Conservation (phyloP, 2,888 invertebrate species). For the Eueremaeus valkanovi region DNA sequence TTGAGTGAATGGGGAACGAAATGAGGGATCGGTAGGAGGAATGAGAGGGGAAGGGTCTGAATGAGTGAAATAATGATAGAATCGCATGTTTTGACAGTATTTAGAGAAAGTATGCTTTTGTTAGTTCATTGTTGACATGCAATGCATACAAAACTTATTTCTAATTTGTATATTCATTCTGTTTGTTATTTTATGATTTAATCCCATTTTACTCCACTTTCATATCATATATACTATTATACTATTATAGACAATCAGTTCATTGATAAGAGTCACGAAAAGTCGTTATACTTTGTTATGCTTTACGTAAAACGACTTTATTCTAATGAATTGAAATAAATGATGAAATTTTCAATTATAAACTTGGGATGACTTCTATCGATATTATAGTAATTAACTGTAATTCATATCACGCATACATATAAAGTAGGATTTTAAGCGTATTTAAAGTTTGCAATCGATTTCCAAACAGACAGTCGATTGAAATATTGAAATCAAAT, state of each 20-base stretch:
- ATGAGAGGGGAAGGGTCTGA: neutral
- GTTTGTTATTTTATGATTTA: conserved; percentile 9
- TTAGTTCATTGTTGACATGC: neutral
- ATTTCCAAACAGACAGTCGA: too few relatives aligned
- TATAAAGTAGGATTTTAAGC: too few relatives aligned
- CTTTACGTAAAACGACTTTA: too few relatives aligned
- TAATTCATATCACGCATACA: too few relatives aligned
- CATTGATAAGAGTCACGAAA: neutral
- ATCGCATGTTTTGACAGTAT: conserved; percentile 16
- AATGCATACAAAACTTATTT: neutral
- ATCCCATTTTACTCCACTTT: neutral
- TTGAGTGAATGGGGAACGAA: conserved; percentile 12
- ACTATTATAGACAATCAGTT: neutral
- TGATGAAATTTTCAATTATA: too few relatives aligned
- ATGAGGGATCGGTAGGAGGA: conserved; percentile 19
- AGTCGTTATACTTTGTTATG: neutral
- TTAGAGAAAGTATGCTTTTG: neutral
- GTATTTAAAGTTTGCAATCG: too few relatives aligned
- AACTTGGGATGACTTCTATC: too few relatives aligned
- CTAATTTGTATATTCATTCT: neutral
- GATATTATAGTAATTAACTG: too few relatives aligned
- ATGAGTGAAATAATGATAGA: conserved; percentile 5
- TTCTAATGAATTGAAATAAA: neutral
- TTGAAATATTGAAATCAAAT: too few relatives aligned
- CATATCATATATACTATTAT: neutral